Conservation (phyloP, 2,797 vertebrate genomes). For the Anolis apletophallus region DNA sequence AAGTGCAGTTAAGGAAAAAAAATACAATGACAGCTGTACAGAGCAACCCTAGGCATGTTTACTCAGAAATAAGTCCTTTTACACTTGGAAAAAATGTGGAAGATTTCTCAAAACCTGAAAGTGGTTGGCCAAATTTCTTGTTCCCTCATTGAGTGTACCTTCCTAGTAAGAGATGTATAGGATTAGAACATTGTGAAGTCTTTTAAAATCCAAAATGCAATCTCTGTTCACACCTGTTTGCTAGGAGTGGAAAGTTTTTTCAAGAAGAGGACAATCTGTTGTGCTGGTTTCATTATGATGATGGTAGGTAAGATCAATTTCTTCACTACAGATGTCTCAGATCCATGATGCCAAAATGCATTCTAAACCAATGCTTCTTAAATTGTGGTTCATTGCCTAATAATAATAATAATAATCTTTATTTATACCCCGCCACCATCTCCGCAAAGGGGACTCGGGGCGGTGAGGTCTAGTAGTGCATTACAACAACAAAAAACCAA, state of each 20-base stretch:
- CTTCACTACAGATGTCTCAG: too few relatives aligned
- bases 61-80: neutral
- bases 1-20: neutral
- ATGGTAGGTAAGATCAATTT: neutral
- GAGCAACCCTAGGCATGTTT: neutral
- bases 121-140: neutral
- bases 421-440: too few relatives aligned
- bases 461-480: too few relatives aligned
- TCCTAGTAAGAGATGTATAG: neutral
- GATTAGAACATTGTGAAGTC: constrained; percentile 56
- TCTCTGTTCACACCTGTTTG: neutral
- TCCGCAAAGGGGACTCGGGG: too few relatives aligned
- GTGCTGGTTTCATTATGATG: neutral
- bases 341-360: neutral
- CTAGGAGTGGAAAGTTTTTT: too few relatives aligned
- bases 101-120: neutral
- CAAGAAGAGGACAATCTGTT: neutral
- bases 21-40: neutral
- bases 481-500: too few relatives aligned
- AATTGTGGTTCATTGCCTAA: too few relatives aligned
- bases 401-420: too few relatives aligned
- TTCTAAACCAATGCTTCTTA: too few relatives aligned
- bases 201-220: constrained; percentile 10
- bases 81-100: neutral
- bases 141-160: neutral